Evolutionary conservation across 2,113 vertebrate species (phyloP).

Genomic region (Morphnarchus princeps): DNA sequence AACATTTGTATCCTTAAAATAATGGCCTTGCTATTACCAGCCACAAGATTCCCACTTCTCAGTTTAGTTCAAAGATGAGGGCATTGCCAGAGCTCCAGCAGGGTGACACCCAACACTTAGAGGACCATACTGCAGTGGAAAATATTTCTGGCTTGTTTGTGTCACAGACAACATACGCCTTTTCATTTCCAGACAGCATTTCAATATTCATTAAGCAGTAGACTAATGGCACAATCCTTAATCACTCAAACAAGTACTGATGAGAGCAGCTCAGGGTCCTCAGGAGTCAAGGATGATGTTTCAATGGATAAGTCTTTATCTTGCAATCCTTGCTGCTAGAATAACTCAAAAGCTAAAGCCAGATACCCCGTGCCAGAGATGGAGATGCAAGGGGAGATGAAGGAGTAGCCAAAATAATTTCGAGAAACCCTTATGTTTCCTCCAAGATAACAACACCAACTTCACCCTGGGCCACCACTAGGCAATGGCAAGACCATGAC

Average conservation of each 20-base stretch:
- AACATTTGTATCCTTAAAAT: constrained; percentile 55
- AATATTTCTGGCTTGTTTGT: neutral
- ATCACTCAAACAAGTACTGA: neutral
- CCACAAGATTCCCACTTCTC: constrained; percentile 23
- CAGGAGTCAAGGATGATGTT: neutral
- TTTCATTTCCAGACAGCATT: neutral
- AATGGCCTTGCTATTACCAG: constrained; percentile 5
- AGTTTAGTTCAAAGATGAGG: constrained; percentile 2
- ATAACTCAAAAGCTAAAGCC: neutral
- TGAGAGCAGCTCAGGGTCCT: neutral
- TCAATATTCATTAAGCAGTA: constrained; percentile 18
- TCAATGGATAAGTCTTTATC: neutral
- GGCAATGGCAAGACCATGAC: fast-evolving
- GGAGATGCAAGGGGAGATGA: neutral
- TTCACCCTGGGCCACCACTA: fast-evolving
- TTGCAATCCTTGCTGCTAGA: neutral
- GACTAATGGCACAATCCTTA: neutral
- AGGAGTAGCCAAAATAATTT: neutral
- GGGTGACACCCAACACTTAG: constrained; percentile 9
- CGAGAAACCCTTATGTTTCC: neutral
- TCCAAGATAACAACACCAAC: neutral
- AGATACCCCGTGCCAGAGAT: neutral
- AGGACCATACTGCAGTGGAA: neutral
- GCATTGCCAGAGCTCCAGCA: neutral
- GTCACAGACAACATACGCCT: neutral